A percentile compares a stretch with the other conserved stretches of the same genome.
Conservation (phyloP, 2,888 invertebrate genomes). For the Sialis fuliginosa region DNA sequence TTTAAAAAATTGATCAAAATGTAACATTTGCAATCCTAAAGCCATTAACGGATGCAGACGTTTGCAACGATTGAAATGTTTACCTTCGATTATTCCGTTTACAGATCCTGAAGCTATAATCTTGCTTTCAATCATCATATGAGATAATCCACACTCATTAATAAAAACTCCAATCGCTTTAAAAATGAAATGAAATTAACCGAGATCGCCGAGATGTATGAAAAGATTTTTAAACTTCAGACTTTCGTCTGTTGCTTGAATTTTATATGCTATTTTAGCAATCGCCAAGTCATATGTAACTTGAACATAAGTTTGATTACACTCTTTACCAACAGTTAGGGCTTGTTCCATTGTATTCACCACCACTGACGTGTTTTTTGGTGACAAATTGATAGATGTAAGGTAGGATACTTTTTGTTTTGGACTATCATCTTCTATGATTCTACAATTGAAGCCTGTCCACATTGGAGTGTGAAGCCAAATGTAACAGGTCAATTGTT, state of each 20-base stretch:
- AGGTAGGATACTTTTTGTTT: constrained; percentile 15
- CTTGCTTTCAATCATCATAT: constrained; percentile 12
- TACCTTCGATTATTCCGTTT: constrained; percentile 13
- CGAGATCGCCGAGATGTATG: constrained; percentile 18
- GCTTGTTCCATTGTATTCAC: constrained; percentile 13
- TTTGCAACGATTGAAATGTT: constrained; percentile 17
- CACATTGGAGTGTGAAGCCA: too few relatives aligned
- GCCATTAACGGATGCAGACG: constrained; percentile 11
- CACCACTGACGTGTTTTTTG: constrained; percentile 14
- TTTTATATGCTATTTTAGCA: constrained; percentile 13
- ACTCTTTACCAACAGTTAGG: constrained; percentile 13
- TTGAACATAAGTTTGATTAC: constrained; percentile 10
- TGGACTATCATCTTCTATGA: constrained; percentile 10
- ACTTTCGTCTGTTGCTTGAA: constrained; percentile 13
- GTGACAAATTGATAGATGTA: constrained; percentile 16
- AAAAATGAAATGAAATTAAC: constrained; percentile 18
- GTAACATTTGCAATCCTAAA: constrained; percentile 12
- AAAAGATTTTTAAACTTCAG: constrained; percentile 17
- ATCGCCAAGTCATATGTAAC: constrained; percentile 18
- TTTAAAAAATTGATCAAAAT: constrained; percentile 9
- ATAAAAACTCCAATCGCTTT: constrained; percentile 17
- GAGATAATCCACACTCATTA: constrained; percentile 12
- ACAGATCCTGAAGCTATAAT: constrained; percentile 15
- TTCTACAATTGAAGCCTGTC: constrained; percentile 16
- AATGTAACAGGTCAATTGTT: too few relatives aligned